A percentile compares a stretch with the other conserved stretches of the same genome.
Evolutionary conservation across 2,888 invertebrate genomes (phyloP).

Genomic region (Drosophila infuscata): DNA sequence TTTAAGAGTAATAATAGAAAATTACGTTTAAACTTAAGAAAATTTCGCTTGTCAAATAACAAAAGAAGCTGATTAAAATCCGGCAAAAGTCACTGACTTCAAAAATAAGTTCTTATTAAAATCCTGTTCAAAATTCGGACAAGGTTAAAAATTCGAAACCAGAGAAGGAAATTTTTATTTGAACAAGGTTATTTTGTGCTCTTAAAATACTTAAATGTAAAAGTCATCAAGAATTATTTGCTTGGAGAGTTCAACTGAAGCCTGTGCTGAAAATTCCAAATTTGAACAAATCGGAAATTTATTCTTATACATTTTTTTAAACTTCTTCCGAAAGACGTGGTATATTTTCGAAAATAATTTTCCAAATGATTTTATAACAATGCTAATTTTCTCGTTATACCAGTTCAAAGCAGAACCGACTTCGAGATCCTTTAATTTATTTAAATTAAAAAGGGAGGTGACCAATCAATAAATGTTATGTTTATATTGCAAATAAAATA

Average conservation of each 20-base stretch:
- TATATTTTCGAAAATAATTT: slow-evolving; percentile 34
- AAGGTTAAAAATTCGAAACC: neutral
- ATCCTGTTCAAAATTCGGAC: neutral
- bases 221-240: neutral
- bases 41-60: neutral
- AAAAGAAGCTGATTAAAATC: neutral
- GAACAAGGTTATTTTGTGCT: neutral
- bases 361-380: slow-evolving; percentile 16
- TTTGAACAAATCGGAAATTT: neutral
- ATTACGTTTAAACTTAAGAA: neutral
- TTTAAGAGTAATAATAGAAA: no score
- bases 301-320: neutral
- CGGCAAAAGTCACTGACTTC: neutral
- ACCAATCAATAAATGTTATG: neutral
- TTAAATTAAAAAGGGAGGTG: neutral
- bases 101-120: neutral
- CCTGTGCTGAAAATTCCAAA: neutral
- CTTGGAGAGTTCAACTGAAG: neutral
- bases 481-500: neutral
- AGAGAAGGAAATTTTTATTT: neutral
- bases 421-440: slow-evolving; percentile 93
- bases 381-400: slow-evolving; percentile 95
- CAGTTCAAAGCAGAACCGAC: slow-evolving; percentile 93
- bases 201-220: neutral
- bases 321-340: neutral